These are phyloP conservation scores for Pipistrellus pygmaeus DNA, from an alignment of 2,797 vertebrate genomes.

Conservation along the genomic window DNA sequence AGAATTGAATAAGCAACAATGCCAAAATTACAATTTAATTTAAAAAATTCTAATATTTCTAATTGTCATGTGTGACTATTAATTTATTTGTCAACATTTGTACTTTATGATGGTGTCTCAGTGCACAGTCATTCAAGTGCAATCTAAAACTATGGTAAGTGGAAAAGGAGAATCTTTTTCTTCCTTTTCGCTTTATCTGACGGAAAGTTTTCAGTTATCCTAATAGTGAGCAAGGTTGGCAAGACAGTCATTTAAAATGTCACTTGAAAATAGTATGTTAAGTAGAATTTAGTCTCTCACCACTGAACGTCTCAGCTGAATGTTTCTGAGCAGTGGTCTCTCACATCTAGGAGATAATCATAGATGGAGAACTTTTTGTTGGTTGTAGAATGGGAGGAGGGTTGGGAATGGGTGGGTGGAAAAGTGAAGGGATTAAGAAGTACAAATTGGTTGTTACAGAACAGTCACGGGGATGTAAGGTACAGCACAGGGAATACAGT, in stretches of 20 bases:
- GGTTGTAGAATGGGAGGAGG: too few relatives aligned
- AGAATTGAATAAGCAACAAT: not conserved
- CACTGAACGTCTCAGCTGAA: not conserved
- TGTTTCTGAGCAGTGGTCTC: not conserved
- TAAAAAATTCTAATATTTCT: constrained; percentile 31
- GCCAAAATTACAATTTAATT: not conserved
- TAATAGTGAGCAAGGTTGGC: not conserved
- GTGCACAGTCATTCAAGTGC: not conserved
- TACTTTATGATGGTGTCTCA: not conserved
- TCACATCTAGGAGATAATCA: not conserved
- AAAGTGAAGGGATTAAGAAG: too few relatives aligned
- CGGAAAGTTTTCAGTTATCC: not conserved
- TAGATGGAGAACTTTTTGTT: too few relatives aligned
- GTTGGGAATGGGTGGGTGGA: too few relatives aligned
- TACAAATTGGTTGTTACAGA: too few relatives aligned
- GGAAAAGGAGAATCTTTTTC: not conserved
- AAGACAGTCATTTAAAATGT: constrained; percentile 11
- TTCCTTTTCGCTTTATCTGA: not conserved
- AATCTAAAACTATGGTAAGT: not conserved
- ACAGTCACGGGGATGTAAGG: too few relatives aligned
- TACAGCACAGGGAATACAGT: too few relatives aligned
- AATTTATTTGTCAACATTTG: not conserved
- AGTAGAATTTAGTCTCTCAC: not conserved
- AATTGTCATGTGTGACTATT: not conserved
- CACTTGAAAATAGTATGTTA: not conserved